Evolutionary conservation across 2,888 invertebrate genomes (phyloP), one percentile per base, ranked within the genome.

Genomic region (Dendrolimus pini): DNA sequence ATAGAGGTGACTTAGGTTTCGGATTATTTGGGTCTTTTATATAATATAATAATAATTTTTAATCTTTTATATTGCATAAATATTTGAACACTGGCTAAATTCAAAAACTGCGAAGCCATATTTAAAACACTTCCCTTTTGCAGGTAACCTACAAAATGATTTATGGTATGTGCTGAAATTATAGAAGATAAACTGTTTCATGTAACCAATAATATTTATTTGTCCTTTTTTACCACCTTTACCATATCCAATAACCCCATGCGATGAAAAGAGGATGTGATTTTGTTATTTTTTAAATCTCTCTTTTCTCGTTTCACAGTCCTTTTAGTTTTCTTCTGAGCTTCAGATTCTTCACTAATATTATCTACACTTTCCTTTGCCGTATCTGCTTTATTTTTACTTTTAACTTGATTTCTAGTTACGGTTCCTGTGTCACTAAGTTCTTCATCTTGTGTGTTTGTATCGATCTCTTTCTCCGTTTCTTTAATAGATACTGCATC

Each of bases 201-300:
- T 3, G 30, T 1, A 30, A 30, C 6, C 6, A 6, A 30, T 30
- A 30, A 30, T 30, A 30, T 30, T 18, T 52, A 12, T 12, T 13
- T 10, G 7, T 55, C 12, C 42, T 54, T 41, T 53, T 55, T 56
- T 42, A 53, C 10, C 7, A 72, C 72, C 7, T 68, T 58, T 52
- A 79, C 79, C 0, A 81, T 62, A 0, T 67, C 63, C 52, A 80
- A 59, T 64, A 82, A 74, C 0, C 84, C 83, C 70, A 79, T 63
- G 2, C 71, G 68, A 57, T 74, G 79, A 12, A 83, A 77, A 14
- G 74, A 75, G 0, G 81, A 78, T 58, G 75, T 78, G 3, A 82
- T 7, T 3, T 68, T 55, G 0, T 65, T 56, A 9, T 75, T 72
- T 54, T 80, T 80, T 9, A 67, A 61, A 18, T 74, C 67, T 3